Evolutionary conservation across 1,140 invertebrate species (phyloP), one percentile per base, ranked within the genome.

Genomic region (Bilobella aurantiaca): DNA sequence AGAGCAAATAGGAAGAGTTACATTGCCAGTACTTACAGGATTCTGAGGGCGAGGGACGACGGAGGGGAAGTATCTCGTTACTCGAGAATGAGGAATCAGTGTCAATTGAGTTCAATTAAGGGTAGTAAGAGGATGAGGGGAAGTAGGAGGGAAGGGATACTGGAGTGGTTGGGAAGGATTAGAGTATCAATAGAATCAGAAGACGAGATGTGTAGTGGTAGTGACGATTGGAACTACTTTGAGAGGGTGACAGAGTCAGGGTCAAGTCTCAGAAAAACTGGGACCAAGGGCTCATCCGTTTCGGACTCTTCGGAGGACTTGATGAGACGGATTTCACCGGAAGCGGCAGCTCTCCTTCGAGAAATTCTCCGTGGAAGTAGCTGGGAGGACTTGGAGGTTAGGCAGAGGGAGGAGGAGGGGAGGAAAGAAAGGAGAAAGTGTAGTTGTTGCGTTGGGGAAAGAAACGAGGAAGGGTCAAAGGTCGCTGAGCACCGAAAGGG

Each of bases 281-380:
- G 8, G 34, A 12, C 18, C 8, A 18, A 18, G 8, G 8, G 18
- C 34, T 18, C 8, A 12, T 42, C 34, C 34, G 8, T 53, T 5
- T 18, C 8, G 8, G 49, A 5, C 49, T 14, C 49, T 53, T 63
- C 61, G 46, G 66, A 67, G 18, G 49, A 67, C 34, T 28, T 67
- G 27, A 63, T 67, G 61, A 60, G 29, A 27, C 32, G 56, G 37
- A 70, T 70, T 62, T 70, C 69, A 53, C 53, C 69, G 3, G 69
- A 70, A 62, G 62, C 65, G 29, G 62, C 63, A 8, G 37, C 34
- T 27, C 46, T 70, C 21, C 56, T 70, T 5, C 29, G 63, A 1
- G 69, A 67, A 42, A 67, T 67, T 42, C 61, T 70, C 5, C 53
- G 47, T 29, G 65, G 64, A 18, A 58, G 65, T 16, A 56, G 58